Conservation (phyloP, 2,888 invertebrate species). For the Dastarcus helophoroides region DNA sequence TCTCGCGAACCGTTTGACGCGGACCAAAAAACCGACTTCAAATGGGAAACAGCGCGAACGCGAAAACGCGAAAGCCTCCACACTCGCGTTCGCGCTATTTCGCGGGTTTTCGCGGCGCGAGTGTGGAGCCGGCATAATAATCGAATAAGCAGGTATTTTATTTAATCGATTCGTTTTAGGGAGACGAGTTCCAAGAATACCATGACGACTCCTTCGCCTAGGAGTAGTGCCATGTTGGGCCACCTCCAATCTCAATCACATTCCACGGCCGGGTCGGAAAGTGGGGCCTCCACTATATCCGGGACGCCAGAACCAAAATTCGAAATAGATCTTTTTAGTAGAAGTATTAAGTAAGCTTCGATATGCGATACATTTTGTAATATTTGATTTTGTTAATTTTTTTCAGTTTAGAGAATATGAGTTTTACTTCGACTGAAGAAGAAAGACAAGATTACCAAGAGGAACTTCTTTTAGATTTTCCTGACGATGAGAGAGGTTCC, state of each 20-base stretch:
- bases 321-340: conserved; percentile 22
- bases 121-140: too few relatives aligned
- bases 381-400: conserved; percentile 6
- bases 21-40: too few relatives aligned
- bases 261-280: conserved; percentile 34
- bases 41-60: too few relatives aligned
- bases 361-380: conserved; percentile 13
- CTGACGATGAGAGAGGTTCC: conserved; percentile 52
- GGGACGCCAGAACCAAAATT: conserved; percentile 30
- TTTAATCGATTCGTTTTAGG: conserved; percentile 16
- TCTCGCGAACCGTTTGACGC: too few relatives aligned
- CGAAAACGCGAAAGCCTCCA: too few relatives aligned
- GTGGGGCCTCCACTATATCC: conserved; percentile 33
- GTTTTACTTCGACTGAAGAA: conserved; percentile 39
- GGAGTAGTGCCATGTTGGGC: conserved; percentile 18
- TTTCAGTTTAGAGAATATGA: conserved; percentile 31
- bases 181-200: conserved; percentile 17
- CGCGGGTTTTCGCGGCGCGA: too few relatives aligned
- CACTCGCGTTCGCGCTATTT: too few relatives aligned
- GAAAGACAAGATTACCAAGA: conserved; percentile 48
- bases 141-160: too few relatives aligned
- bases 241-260: conserved; percentile 11
- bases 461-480: conserved; percentile 52
- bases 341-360: conserved; percentile 20
- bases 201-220: conserved; percentile 22